Evolutionary conservation across 2,113 vertebrate species (phyloP).

Genomic region (Sorex fumeus): DNA sequence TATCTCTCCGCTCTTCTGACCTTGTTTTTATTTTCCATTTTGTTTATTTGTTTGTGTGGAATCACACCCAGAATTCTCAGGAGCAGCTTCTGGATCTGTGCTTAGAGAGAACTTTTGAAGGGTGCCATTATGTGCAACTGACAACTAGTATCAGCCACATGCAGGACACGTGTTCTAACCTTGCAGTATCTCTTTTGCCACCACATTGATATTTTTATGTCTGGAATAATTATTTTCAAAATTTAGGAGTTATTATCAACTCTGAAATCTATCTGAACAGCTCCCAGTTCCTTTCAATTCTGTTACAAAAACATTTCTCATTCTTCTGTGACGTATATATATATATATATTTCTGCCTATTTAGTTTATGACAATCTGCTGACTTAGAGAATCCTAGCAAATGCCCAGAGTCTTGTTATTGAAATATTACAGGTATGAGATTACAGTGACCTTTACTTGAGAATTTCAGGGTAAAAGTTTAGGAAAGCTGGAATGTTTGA

Average conservation of each 20-base stretch:
- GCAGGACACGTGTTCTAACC: too few species aligned
- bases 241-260: background rate
- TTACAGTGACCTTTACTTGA: background rate
- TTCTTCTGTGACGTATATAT: background rate
- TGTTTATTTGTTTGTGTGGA: too few species aligned
- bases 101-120: too few species aligned
- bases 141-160: too few species aligned
- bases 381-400: background rate
- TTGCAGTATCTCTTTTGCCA: too few species aligned
- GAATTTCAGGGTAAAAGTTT: background rate
- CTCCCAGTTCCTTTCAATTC: background rate
- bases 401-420: too few species aligned
- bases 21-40: too few species aligned
- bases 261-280: background rate
- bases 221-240: background rate
- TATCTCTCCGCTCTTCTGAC: too few species aligned
- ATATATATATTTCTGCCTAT: too few species aligned
- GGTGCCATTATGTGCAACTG: too few species aligned
- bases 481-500: background rate
- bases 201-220: conserved; percentile 37
- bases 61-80: too few species aligned
- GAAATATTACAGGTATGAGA: background rate
- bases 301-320: background rate
- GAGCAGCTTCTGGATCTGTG: too few species aligned
- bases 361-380: background rate